Percentiles rank a stretch among this genome's conserved stretches.
Evolutionary conservation across 2,888 invertebrate genomes (phyloP).

Genomic region (Dryococelus australis): DNA sequence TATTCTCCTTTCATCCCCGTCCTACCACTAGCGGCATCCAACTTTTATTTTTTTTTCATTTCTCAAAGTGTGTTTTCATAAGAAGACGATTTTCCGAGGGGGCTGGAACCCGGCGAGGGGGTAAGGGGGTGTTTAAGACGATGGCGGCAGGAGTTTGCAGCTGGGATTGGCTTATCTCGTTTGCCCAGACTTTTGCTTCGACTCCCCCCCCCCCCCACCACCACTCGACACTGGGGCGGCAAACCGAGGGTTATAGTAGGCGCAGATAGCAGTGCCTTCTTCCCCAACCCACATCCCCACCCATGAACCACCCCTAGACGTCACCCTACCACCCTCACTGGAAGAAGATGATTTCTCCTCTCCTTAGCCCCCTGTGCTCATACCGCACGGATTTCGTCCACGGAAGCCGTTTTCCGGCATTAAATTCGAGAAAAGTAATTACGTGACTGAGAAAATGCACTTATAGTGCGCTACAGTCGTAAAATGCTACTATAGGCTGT

Average conservation of each 20-base stretch:
- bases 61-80: constrained; percentile 22
- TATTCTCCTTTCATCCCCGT: neutral
- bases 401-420: neutral
- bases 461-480: neutral
- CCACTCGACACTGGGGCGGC: neutral
- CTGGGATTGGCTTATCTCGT: constrained; percentile 29
- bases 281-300: neutral
- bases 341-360: neutral
- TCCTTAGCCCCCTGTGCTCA: neutral
- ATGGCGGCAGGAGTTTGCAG: constrained; percentile 18
- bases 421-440: neutral
- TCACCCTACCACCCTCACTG: neutral
- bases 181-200: constrained; percentile 27
- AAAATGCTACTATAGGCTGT: too few relatives aligned
- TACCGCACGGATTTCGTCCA: neutral
- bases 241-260: constrained; percentile 9
- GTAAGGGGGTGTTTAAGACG: neutral
- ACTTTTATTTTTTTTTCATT: constrained; percentile 13
- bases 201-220: neutral
- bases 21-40: neutral
- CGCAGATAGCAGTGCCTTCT: neutral
- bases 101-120: neutral
- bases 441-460: neutral
- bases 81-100: constrained; percentile 25
- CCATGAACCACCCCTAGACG: neutral